These are phyloP conservation scores for Drosophila leonis DNA, from an alignment of 2,888 invertebrate species.

Conservation along the genomic window DNA sequence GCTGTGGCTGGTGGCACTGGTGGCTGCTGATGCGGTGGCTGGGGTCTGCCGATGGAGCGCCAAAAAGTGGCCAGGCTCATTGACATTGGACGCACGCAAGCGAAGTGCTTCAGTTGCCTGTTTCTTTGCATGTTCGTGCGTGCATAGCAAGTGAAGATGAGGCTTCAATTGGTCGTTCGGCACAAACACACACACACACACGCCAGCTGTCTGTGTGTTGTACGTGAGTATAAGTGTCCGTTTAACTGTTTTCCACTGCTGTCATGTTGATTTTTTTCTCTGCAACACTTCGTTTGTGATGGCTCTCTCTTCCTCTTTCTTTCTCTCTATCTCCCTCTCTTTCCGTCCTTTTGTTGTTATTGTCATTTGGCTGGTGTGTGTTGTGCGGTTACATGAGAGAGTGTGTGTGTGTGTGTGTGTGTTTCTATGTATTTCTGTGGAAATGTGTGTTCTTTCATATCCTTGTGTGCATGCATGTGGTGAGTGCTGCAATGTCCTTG, in stretches of 20 bases:
- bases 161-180: conserved; percentile 73
- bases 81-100: conserved; percentile 67
- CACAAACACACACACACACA: conserved; percentile 22
- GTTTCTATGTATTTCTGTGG: conserved; percentile 25
- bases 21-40: conserved; percentile 33
- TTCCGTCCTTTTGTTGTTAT: conserved; percentile 33
- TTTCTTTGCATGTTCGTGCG: conserved; percentile 64
- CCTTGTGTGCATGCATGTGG: conserved; percentile 81
- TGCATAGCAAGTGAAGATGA: conserved; percentile 56
- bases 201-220: not conserved
- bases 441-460: conserved; percentile 62
- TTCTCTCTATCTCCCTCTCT: conserved; percentile 17
- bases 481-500: conserved; percentile 79
- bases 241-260: conserved; percentile 69
- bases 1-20: not conserved
- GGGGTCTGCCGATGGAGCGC: conserved; percentile 59
- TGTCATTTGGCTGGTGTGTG: conserved; percentile 46
- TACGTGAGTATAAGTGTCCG: conserved; percentile 40
- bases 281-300: conserved; percentile 43
- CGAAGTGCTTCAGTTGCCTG: conserved; percentile 37
- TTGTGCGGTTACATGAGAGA: conserved; percentile 51
- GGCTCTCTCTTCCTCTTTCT: conserved; percentile 20
- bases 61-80: conserved; percentile 77
- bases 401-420: conserved; percentile 33
- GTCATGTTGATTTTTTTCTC: conserved; percentile 69